These are phyloP conservation scores for Pogonocherus hispidulus DNA, from an alignment of 2,888 invertebrate genomes.

Conservation along the genomic window DNA sequence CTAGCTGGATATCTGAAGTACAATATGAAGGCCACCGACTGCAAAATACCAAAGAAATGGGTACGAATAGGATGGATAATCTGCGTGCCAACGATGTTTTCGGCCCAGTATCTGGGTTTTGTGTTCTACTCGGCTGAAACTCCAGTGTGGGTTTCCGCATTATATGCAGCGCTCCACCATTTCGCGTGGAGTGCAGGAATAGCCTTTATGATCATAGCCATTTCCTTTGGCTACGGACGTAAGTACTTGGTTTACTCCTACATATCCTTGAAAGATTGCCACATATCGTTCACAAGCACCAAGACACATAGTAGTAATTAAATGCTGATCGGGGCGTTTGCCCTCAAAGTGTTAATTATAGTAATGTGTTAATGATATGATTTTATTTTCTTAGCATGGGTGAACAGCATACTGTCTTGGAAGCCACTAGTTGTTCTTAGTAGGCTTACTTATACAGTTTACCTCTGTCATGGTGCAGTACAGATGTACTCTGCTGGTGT, in stretches of 20 bases:
- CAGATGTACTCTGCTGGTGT: conserved; percentile 57
- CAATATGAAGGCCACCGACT: conserved; percentile 52
- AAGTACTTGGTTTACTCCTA: no score
- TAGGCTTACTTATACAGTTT: conserved; percentile 59
- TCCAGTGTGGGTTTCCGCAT: conserved; percentile 56
- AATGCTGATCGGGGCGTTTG: no score
- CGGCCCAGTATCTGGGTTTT: conserved; percentile 58
- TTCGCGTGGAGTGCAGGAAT: conserved; percentile 61
- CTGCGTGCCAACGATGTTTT: conserved; percentile 51
- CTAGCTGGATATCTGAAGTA: conserved; percentile 60
- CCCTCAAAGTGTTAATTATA: no score
- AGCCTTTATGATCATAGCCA: conserved; percentile 61
- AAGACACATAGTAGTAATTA: background rate
- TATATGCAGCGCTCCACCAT: conserved; percentile 62
- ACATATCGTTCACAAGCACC: background rate
- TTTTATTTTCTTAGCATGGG: conserved; percentile 57
- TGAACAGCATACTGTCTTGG: conserved; percentile 58
- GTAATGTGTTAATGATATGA: no score
- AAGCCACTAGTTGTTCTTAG: conserved; percentile 57
- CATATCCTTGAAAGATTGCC: no score
- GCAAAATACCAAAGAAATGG: conserved; percentile 52
- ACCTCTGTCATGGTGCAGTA: conserved; percentile 59
- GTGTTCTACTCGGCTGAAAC: conserved; percentile 58
- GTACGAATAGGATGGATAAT: conserved; percentile 57
- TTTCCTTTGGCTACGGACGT: conserved; percentile 63